phyloP scores from a whole-genome alignment of 2,113 vertebrate species.

The Esox niger region DNA sequence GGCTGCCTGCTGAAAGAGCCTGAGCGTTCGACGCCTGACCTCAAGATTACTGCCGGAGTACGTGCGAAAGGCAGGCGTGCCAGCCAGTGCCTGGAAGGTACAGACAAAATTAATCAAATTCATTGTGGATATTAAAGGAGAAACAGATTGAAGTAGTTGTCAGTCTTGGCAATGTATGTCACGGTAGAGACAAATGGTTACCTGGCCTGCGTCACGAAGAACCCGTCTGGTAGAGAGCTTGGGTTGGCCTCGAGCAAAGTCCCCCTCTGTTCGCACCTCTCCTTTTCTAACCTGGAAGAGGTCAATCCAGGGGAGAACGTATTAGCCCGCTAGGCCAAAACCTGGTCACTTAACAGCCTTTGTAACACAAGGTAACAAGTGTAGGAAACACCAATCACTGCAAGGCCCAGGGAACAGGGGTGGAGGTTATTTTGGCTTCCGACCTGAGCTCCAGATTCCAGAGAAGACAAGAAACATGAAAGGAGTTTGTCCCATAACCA shows the following conservation, averaged over 20 bases:
- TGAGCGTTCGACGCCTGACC: conserved; percentile 65
- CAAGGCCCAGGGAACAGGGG: background rate
- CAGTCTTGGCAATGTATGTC: background rate
- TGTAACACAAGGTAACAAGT: background rate
- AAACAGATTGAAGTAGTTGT: background rate
- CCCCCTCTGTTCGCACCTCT: conserved; percentile 57
- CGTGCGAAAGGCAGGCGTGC: conserved; percentile 73
- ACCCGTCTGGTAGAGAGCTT: conserved; percentile 65
- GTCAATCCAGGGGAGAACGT: background rate
- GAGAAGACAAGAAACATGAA: background rate
- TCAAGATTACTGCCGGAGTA: conserved; percentile 73
- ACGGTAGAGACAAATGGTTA: conserved; percentile 37
- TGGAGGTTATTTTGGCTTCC: background rate
- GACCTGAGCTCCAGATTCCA: conserved; percentile 22
- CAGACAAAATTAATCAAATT: background rate
- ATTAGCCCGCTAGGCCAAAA: too few species aligned
- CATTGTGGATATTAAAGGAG: background rate
- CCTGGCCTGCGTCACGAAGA: conserved; percentile 68
- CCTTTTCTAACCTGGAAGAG: conserved; percentile 69
- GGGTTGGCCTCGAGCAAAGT: conserved; percentile 61
- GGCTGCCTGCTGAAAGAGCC: conserved; percentile 82
- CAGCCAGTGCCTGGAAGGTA: conserved; percentile 51
- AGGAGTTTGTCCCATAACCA: conserved; percentile 10
- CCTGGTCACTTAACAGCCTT: background rate
- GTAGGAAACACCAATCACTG: conserved; percentile 1